A percentile compares a stretch with the other conserved stretches of the same genome.
These are phyloP conservation scores for Diglossa cyanea DNA, from an alignment of 2,797 vertebrate species.

Conservation along the genomic window DNA sequence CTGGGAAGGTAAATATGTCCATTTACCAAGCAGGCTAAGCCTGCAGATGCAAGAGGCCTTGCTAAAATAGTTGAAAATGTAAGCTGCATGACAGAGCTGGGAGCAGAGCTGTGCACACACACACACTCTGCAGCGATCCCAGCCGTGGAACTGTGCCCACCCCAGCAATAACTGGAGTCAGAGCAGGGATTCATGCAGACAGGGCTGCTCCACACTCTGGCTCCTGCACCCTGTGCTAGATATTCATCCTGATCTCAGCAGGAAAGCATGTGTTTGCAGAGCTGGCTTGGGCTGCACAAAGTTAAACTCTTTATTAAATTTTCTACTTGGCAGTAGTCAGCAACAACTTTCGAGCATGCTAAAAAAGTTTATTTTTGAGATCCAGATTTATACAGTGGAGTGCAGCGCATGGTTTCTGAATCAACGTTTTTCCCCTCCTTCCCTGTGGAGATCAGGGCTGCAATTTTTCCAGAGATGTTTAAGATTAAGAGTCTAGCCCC, in stretches of 20 bases:
- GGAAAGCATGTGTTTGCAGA: constrained; percentile 64
- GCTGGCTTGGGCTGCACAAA: constrained; percentile 28
- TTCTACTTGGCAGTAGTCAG: constrained; percentile 54
- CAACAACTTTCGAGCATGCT: constrained; percentile 46
- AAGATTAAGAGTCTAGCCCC: background rate
- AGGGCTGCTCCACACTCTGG: constrained; percentile 27
- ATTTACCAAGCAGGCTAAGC: background rate
- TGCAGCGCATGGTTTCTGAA: constrained; percentile 60
- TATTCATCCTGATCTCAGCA: constrained; percentile 54
- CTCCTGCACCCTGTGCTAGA: background rate
- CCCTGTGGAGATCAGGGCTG: constrained; percentile 29
- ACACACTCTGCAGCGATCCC: background rate
- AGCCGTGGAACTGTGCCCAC: constrained; percentile 33
- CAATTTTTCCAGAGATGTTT: constrained; percentile 52
- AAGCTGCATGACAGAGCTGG: background rate
- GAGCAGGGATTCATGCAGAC: constrained; percentile 36
- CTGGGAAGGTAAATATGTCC: background rate
- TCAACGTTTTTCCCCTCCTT: constrained; percentile 27
- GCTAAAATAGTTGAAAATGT: constrained; percentile 19
- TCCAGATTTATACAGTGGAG: constrained; percentile 54
- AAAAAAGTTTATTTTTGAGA: constrained; percentile 64
- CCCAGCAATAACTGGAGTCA: constrained; percentile 42
- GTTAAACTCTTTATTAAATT: constrained; percentile 68
- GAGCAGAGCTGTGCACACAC: background rate
- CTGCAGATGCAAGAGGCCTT: background rate